Conservation (phyloP, 2,888 invertebrate genomes). For the Anarsia innoxiella region DNA sequence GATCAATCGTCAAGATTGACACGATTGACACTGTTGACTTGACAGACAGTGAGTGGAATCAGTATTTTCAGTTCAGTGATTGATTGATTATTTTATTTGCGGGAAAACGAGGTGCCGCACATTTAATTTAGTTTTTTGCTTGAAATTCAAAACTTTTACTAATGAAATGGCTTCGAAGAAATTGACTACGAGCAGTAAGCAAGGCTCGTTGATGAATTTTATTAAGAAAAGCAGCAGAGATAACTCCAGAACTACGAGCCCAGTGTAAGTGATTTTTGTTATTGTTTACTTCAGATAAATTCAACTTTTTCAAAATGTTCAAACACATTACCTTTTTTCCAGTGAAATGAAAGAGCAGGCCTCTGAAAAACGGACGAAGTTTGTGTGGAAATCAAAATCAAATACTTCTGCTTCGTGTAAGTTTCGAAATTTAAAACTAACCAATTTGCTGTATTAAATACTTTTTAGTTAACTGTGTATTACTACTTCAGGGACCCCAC, state of each 20-base stretch:
- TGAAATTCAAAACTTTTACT: too few species aligned
- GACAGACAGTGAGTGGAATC: background rate
- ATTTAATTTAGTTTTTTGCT: background rate
- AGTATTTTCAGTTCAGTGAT: too few species aligned
- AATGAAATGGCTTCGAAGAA: constrained; percentile 31
- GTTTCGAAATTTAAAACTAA: constrained; percentile 15
- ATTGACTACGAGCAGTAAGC: constrained; percentile 25
- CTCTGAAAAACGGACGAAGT: constrained; percentile 45
- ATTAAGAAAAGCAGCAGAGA: constrained; percentile 34
- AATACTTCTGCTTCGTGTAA: constrained; percentile 30
- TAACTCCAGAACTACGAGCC: constrained; percentile 25
- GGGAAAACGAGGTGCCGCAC: too few species aligned
- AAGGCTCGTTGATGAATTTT: constrained; percentile 42
- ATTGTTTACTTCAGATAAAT: background rate
- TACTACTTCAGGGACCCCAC: constrained; percentile 47
- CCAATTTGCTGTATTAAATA: constrained; percentile 5
- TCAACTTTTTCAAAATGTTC: background rate
- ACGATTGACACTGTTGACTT: background rate
- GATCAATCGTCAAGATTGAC: too few species aligned
- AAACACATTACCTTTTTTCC: constrained; percentile 16
- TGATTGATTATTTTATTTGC: too few species aligned
- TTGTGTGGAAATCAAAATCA: constrained; percentile 49
- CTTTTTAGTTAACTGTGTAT: background rate
- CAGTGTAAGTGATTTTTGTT: constrained; percentile 19
- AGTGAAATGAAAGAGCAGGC: constrained; percentile 30